Evolutionary conservation across 2,113 vertebrate genomes (phyloP).

Genomic region (Sceloporus undulatus): DNA sequence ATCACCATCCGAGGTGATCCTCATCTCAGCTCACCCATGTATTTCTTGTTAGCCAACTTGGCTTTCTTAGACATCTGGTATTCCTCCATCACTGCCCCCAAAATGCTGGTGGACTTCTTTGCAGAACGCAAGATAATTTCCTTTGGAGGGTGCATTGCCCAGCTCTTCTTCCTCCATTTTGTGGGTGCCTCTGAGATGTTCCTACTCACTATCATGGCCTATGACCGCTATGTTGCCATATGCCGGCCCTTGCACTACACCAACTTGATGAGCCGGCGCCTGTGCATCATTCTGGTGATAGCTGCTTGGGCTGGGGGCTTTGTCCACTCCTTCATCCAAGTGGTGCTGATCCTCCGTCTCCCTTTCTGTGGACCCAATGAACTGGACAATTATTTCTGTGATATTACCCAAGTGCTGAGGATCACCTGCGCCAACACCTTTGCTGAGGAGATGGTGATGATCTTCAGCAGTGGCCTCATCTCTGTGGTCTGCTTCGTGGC

Average conservation of each 20-base stretch:
- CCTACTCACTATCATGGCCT: constrained; percentile 82
- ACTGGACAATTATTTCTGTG: constrained; percentile 71
- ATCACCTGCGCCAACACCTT: constrained; percentile 70
- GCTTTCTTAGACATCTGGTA: constrained; percentile 81
- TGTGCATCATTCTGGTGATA: constrained; percentile 65
- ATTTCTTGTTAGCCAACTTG: constrained; percentile 80
- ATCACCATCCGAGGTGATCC: constrained; percentile 73
- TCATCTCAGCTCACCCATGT: constrained; percentile 78
- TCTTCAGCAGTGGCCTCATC: constrained; percentile 70
- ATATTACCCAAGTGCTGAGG: constrained; percentile 69
- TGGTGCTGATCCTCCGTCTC: constrained; percentile 62
- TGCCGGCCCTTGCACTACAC: constrained; percentile 78
- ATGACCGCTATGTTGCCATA: constrained; percentile 77
- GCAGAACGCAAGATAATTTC: constrained; percentile 75
- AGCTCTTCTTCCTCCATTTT: constrained; percentile 80
- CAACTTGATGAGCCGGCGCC: constrained; percentile 71
- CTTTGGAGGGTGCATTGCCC: constrained; percentile 76
- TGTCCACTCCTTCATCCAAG: constrained; percentile 65
- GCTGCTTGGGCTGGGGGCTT: constrained; percentile 74
- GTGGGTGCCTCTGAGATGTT: constrained; percentile 70
- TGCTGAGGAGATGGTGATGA: constrained; percentile 66
- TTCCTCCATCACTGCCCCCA: constrained; percentile 80
- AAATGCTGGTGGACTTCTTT: constrained; percentile 80
- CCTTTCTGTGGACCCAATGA: constrained; percentile 70
- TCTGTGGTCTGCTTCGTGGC: constrained; percentile 72